These are phyloP conservation scores for Aphrophora alni DNA, from an alignment of 2,888 invertebrate genomes.

Conservation along the genomic window DNA sequence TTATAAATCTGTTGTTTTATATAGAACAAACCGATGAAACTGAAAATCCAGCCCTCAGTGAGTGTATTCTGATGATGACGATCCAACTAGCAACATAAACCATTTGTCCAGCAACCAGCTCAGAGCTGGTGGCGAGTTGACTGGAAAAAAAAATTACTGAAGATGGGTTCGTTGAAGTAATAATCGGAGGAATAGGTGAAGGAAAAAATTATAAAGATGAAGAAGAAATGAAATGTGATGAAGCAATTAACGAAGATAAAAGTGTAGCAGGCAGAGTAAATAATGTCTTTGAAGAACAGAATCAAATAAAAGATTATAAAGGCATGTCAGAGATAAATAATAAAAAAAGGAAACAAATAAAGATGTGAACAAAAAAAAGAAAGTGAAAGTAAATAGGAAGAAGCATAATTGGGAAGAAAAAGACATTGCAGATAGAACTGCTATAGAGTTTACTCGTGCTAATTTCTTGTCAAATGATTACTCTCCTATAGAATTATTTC, in stretches of 20 bases:
- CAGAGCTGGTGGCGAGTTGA: background rate
- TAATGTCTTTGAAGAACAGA: background rate
- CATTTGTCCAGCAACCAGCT: slow-evolving; percentile 7
- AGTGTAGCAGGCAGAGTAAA: background rate
- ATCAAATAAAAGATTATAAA: background rate
- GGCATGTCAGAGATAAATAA: background rate
- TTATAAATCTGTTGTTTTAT: too few relatives aligned
- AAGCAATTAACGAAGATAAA: background rate
- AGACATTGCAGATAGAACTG: background rate
- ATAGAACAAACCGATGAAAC: too few relatives aligned
- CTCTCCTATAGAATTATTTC: background rate
- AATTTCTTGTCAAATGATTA: background rate
- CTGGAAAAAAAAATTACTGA: background rate
- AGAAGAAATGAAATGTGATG: background rate
- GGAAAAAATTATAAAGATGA: background rate
- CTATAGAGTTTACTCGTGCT: background rate
- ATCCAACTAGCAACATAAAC: background rate
- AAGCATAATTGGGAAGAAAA: background rate
- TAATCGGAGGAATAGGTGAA: background rate
- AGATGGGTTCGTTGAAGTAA: background rate
- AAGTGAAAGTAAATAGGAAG: background rate
- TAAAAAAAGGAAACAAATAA: background rate
- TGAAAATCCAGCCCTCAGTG: too few relatives aligned
- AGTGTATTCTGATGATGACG: too few relatives aligned
- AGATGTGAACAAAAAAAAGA: background rate